Conservation (phyloP, 2,888 invertebrate species). For the Marronus borbonicus region DNA sequence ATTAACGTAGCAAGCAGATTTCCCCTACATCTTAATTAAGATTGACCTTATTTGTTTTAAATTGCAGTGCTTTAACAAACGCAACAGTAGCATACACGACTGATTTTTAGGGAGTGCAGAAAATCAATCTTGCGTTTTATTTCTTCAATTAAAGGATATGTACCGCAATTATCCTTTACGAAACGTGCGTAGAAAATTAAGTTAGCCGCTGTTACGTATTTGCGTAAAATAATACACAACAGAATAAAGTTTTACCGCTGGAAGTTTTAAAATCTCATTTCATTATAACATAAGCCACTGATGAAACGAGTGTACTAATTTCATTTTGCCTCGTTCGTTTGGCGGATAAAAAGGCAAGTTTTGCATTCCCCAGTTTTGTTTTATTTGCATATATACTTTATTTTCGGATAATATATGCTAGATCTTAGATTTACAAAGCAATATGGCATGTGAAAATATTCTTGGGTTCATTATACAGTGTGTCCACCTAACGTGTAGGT, state of each 20-base stretch:
- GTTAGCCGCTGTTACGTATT: neutral
- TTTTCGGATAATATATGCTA: neutral
- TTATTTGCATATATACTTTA: neutral
- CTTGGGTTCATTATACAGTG: no score
- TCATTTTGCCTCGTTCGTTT: slow-evolving; percentile 27
- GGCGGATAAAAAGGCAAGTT: neutral
- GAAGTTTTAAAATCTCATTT: slow-evolving; percentile 34
- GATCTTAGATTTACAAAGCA: slow-evolving; percentile 24
- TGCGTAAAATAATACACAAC: slow-evolving; percentile 8
- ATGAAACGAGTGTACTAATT: slow-evolving; percentile 20
- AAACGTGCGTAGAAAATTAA: slow-evolving; percentile 7
- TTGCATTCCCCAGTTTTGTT: slow-evolving; percentile 15
- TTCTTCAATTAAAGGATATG: slow-evolving; percentile 7
- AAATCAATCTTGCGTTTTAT: slow-evolving; percentile 20
- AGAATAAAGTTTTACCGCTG: slow-evolving; percentile 13
- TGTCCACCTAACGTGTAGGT: no score
- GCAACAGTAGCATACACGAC: no score
- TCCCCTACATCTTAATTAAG: no score
- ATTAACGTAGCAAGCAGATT: no score
- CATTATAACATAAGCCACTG: slow-evolving; percentile 28
- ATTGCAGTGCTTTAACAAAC: no score
- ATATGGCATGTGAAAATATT: no score
- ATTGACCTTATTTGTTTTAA: no score
- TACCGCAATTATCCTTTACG: neutral
- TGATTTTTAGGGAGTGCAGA: neutral